phyloP scores from a whole-genome alignment of 1,140 invertebrate species.

The Drosophila virilis region DNA sequence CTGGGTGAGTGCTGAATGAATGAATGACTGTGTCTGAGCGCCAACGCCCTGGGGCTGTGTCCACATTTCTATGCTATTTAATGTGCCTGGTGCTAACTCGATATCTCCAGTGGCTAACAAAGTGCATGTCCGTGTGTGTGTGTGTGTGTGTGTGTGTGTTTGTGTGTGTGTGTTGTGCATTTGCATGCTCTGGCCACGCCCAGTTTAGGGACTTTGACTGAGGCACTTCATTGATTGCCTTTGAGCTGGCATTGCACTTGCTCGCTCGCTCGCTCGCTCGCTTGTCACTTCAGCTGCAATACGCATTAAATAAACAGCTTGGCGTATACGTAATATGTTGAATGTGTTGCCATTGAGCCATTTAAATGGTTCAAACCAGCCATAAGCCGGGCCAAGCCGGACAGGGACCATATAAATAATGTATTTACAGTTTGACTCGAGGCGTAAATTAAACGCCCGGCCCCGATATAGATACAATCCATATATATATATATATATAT shows the following conservation, averaged over 20 bases:
- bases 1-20: neutral
- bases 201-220: conserved; percentile 19
- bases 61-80: conserved; percentile 52
- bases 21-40: conserved; percentile 3
- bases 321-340: conserved; percentile 60
- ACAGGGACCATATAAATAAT: conserved; percentile 32
- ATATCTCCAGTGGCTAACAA: conserved; percentile 50
- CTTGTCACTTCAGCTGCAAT: conserved; percentile 33
- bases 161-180: conserved; percentile 22
- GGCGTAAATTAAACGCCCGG: conserved; percentile 56
- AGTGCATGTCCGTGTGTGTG: neutral
- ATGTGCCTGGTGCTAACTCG: conserved; percentile 42
- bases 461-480: conserved; percentile 24
- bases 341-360: conserved; percentile 29
- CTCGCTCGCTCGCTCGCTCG: conserved; percentile 43
- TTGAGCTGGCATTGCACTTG: conserved; percentile 42
- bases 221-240: conserved; percentile 68
- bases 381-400: neutral
- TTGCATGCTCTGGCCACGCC: conserved; percentile 39
- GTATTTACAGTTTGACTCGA: conserved; percentile 54
- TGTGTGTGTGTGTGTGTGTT: conserved; percentile 1
- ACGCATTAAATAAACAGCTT: conserved; percentile 36
- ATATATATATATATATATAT: conserved; percentile 14
- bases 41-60: conserved; percentile 40
- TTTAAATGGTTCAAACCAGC: conserved; percentile 21